phyloP scores from a whole-genome alignment of 1,140 invertebrate species.

The Micrasema longulum region DNA sequence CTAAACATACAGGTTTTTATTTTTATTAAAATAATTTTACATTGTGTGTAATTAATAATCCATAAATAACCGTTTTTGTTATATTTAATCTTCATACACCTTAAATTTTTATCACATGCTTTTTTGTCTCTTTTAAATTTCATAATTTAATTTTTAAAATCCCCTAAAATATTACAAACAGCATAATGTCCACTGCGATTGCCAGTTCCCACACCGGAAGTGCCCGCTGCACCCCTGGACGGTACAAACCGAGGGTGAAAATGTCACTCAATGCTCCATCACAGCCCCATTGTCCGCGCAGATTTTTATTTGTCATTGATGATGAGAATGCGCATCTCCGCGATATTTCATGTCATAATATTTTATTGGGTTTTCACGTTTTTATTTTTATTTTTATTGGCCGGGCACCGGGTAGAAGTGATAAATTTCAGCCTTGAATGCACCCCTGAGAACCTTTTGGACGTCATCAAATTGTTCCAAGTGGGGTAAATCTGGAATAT shows the following conservation, averaged over 20 bases:
- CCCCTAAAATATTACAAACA: background rate
- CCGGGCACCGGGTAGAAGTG: slow-evolving; percentile 39
- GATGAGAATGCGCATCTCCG: slow-evolving; percentile 39
- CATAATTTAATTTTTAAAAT: background rate
- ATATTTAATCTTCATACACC: too few relatives aligned
- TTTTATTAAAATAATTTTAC: too few relatives aligned
- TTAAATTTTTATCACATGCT: too few relatives aligned
- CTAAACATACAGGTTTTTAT: too few relatives aligned
- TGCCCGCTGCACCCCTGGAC: slow-evolving; percentile 23
- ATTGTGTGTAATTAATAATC: too few relatives aligned
- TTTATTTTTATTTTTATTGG: slow-evolving; percentile 56
- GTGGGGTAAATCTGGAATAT: slow-evolving; percentile 30
- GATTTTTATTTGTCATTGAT: slow-evolving; percentile 37
- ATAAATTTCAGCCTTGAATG: slow-evolving; percentile 51
- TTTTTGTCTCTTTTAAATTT: too few relatives aligned
- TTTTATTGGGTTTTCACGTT: slow-evolving; percentile 54
- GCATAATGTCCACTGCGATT: slow-evolving; percentile 17
- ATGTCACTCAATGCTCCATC: slow-evolving; percentile 54
- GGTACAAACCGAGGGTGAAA: background rate
- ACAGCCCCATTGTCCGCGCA: slow-evolving; percentile 47
- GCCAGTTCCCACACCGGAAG: slow-evolving; percentile 37
- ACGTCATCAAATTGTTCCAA: slow-evolving; percentile 48
- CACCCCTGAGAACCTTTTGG: slow-evolving; percentile 41
- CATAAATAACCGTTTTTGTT: too few relatives aligned
- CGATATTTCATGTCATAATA: slow-evolving; percentile 53